Conservation (phyloP, 2,888 invertebrate genomes). For the Phyllotreta cruciferae region DNA sequence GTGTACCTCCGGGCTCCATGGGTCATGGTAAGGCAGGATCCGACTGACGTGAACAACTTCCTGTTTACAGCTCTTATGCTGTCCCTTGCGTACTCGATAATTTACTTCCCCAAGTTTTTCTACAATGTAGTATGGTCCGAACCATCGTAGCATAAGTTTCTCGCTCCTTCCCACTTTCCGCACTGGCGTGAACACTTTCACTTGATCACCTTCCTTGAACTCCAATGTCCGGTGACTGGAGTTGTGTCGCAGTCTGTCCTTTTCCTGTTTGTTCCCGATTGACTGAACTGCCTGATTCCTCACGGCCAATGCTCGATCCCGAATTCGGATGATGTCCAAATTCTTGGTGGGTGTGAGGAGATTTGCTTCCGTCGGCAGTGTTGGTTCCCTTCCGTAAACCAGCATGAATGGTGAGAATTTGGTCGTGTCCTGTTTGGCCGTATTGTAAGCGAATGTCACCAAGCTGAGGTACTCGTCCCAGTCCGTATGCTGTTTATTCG, state of each 20-base stretch:
- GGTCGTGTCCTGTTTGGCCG: conserved; percentile 27
- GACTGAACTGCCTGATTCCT: conserved; percentile 6
- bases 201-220: no score
- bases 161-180: no score
- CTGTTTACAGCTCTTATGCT: not conserved
- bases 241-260: no score
- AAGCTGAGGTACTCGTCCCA: conserved; percentile 27
- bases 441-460: conserved; percentile 29
- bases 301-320: conserved; percentile 21
- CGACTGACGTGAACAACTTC: not conserved
- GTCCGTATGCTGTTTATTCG: conserved; percentile 33
- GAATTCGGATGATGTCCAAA: not conserved
- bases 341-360: not conserved
- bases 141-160: conserved; percentile 5
- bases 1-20: not conserved
- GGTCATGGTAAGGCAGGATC: not conserved
- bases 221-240: no score
- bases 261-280: no score
- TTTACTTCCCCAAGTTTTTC: not conserved
- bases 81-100: not conserved
- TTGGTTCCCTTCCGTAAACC: conserved; percentile 18
- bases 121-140: not conserved
- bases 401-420: conserved; percentile 18
- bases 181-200: no score
- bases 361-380: conserved; percentile 23